Evolutionary conservation across 1,140 invertebrate genomes (phyloP).

Genomic region (Camponotus vicinus): DNA sequence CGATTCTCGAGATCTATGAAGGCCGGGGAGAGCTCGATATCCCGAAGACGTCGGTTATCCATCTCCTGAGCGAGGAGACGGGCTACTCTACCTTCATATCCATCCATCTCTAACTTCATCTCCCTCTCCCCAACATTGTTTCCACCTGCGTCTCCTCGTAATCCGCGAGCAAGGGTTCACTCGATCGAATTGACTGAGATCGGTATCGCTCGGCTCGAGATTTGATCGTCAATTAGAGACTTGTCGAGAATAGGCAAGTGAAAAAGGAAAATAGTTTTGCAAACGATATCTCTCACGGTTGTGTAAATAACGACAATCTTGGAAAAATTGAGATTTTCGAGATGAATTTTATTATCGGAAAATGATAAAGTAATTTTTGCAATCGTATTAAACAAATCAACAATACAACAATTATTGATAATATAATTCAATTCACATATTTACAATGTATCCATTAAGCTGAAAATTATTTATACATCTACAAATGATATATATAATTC

Average conservation of each 20-base stretch:
- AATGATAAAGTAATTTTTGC: background rate
- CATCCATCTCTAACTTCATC: conserved; percentile 45
- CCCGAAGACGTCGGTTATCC: conserved; percentile 61
- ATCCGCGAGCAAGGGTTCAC: conserved; percentile 44
- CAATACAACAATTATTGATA: background rate
- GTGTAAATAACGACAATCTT: background rate
- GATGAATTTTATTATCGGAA: background rate
- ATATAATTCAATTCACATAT: background rate
- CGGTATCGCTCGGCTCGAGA: conserved; percentile 62
- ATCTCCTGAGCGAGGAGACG: conserved; percentile 48
- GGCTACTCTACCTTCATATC: conserved; percentile 46
- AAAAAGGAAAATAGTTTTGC: conserved; percentile 66
- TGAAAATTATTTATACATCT: background rate
- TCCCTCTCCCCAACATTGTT: conserved; percentile 32
- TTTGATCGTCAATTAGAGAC: conserved; percentile 70
- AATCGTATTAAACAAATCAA: conserved; percentile 1
- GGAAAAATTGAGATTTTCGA: background rate
- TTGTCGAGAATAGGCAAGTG: conserved; percentile 56
- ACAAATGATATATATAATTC: background rate
- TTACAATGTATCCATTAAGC: background rate
- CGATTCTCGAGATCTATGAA: conserved; percentile 61
- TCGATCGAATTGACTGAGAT: conserved; percentile 65
- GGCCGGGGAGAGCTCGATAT: conserved; percentile 40
- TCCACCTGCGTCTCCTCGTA: conserved; percentile 41
- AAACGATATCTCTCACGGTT: conserved; percentile 16